Evolutionary conservation across 1,140 invertebrate genomes (phyloP).

Genomic region (Neoseiulus cucumeris): DNA sequence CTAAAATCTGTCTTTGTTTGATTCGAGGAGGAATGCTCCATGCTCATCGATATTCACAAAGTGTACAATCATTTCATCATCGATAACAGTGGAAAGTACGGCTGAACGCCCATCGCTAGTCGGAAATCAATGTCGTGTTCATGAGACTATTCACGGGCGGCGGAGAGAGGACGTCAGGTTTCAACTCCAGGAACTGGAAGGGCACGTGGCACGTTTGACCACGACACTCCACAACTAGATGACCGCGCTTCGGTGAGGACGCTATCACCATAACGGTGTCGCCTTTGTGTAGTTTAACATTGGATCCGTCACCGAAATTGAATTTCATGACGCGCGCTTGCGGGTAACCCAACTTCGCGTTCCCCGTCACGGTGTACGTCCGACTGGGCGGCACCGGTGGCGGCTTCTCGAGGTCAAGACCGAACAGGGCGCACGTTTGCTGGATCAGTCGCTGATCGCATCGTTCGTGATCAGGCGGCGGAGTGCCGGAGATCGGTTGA

Average conservation of each 20-base stretch:
- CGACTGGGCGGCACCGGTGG: constrained; percentile 70
- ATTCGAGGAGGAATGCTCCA: too few species aligned
- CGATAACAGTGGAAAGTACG: not conserved
- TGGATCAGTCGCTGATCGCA: constrained; percentile 66
- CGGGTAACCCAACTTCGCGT: constrained; percentile 77
- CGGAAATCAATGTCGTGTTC: not conserved
- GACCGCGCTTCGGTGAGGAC: constrained; percentile 51
- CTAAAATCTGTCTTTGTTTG: too few species aligned
- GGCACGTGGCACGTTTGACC: constrained; percentile 58
- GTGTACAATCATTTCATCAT: too few species aligned
- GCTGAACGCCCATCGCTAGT: not conserved
- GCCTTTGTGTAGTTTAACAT: constrained; percentile 45
- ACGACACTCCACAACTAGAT: constrained; percentile 60
- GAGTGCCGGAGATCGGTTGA: constrained; percentile 51
- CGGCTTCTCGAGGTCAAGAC: constrained; percentile 65
- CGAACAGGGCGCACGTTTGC: constrained; percentile 69
- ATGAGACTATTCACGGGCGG: constrained; percentile 5
- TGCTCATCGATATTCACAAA: too few species aligned
- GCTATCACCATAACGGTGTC: constrained; percentile 61
- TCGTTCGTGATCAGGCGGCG: constrained; percentile 37
- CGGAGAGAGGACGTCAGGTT: not conserved
- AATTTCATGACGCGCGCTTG: constrained; percentile 74
- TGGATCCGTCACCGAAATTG: constrained; percentile 47
- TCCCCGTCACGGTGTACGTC: constrained; percentile 68
- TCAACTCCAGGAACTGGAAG: constrained; percentile 58